Evolutionary conservation across 1,140 invertebrate species (phyloP).

Genomic region (Brachionus manjavacas): DNA sequence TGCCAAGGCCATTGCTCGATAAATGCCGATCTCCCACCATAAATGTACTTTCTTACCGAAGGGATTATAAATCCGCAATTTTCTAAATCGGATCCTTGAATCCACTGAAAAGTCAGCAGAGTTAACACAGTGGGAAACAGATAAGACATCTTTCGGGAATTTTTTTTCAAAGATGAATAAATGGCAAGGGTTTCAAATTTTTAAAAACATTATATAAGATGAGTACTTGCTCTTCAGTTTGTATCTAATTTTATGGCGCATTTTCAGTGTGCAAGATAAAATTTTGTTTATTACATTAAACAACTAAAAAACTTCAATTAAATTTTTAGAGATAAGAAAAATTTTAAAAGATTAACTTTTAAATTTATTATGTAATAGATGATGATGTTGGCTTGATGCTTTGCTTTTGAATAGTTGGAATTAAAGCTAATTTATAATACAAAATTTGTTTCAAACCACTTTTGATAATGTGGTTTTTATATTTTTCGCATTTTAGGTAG

Average conservation of each 20-base stretch:
- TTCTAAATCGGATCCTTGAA: neutral
- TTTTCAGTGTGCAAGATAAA: neutral
- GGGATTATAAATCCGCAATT: constrained; percentile 18
- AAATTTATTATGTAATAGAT: neutral
- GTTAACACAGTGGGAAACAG: neutral
- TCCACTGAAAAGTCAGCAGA: neutral
- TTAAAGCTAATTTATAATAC: neutral
- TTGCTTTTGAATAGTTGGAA: neutral
- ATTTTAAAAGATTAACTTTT: neutral
- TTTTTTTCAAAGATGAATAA: neutral
- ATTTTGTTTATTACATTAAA: neutral
- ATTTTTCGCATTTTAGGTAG: no score
- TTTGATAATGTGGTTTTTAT: neutral
- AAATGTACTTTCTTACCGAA: constrained; percentile 15
- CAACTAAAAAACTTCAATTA: neutral
- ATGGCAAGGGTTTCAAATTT: neutral
- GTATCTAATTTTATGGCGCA: neutral
- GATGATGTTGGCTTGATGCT: neutral
- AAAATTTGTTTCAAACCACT: neutral
- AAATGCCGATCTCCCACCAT: neutral
- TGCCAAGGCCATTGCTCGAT: constrained; percentile 42
- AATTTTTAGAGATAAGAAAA: neutral
- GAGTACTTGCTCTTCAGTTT: neutral
- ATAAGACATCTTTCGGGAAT: neutral
- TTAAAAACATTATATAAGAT: neutral